phyloP scores from a whole-genome alignment of 2,797 vertebrate genomes.

The Gymnodraco acuticeps region DNA sequence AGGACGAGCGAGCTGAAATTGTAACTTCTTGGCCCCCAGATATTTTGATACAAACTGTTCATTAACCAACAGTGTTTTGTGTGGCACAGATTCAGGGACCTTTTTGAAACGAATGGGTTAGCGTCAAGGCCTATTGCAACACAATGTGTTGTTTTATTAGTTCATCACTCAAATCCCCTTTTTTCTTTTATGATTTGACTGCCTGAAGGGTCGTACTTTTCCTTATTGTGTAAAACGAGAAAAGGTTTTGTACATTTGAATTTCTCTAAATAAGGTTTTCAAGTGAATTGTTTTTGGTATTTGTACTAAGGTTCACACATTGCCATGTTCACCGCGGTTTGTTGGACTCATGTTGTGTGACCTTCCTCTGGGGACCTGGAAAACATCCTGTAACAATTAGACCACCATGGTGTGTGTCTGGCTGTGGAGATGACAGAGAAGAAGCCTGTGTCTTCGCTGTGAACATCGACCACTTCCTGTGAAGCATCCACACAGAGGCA shows the following conservation, averaged over 20 bases:
- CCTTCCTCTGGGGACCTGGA: slow-evolving; percentile 54
- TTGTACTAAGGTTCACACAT: background rate
- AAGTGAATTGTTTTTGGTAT: background rate
- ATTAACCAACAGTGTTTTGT: no score
- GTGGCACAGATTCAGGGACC: no score
- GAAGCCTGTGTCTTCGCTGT: slow-evolving; percentile 45
- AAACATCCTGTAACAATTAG: slow-evolving; percentile 64
- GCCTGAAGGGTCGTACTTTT: no score
- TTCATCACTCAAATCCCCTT: no score
- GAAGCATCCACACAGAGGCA: slow-evolving; percentile 47
- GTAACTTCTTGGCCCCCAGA: no score
- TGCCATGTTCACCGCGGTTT: background rate
- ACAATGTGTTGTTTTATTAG: no score
- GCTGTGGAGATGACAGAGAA: slow-evolving; percentile 50
- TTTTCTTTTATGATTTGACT: no score
- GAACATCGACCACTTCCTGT: slow-evolving; percentile 65
- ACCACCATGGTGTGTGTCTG: slow-evolving; percentile 55
- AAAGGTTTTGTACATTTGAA: background rate
- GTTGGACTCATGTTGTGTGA: slow-evolving; percentile 40
- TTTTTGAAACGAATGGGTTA: no score
- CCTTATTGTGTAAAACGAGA: background rate
- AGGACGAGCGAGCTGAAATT: no score
- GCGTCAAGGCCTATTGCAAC: no score
- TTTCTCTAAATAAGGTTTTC: background rate
- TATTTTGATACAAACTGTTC: no score